Conservation (phyloP, 2,797 vertebrate species). For the Xenops minutus region DNA sequence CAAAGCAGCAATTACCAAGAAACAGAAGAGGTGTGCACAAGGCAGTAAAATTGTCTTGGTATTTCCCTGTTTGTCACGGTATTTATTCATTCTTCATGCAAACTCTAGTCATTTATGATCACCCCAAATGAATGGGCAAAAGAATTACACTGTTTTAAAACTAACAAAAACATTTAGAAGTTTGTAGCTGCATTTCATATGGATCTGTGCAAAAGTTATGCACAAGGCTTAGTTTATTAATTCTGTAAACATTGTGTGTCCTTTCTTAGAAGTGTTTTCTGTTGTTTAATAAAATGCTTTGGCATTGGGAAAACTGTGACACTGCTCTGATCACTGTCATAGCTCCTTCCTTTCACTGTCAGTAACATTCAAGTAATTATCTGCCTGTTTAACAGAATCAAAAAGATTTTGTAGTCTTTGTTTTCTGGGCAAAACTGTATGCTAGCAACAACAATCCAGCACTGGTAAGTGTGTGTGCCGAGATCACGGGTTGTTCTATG, state of each 20-base stretch:
- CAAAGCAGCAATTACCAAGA: neutral
- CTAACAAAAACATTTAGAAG: neutral
- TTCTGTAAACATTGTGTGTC: neutral
- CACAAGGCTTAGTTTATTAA: constrained; percentile 2
- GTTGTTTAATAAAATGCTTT: constrained; percentile 34
- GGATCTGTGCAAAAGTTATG: neutral
- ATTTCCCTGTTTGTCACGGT: neutral
- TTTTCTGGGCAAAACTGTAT: constrained; percentile 14
- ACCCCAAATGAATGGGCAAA: neutral
- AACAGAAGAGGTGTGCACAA: neutral
- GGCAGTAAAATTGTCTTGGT: neutral
- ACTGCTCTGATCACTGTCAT: neutral
- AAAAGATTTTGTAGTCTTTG: neutral
- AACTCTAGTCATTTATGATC: neutral
- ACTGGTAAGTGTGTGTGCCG: neutral
- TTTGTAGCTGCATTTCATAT: constrained; percentile 10
- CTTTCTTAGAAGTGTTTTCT: constrained; percentile 42
- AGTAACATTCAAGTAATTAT: neutral
- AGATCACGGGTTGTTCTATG: neutral
- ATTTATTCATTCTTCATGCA: neutral
- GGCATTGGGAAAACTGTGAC: neutral
- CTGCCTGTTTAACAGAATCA: neutral
- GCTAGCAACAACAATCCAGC: neutral
- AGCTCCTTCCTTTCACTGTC: neutral
- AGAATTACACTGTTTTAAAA: neutral